These are phyloP conservation scores for Eupeodes latifasciatus DNA, from an alignment of 2,888 invertebrate genomes.

Conservation along the genomic window DNA sequence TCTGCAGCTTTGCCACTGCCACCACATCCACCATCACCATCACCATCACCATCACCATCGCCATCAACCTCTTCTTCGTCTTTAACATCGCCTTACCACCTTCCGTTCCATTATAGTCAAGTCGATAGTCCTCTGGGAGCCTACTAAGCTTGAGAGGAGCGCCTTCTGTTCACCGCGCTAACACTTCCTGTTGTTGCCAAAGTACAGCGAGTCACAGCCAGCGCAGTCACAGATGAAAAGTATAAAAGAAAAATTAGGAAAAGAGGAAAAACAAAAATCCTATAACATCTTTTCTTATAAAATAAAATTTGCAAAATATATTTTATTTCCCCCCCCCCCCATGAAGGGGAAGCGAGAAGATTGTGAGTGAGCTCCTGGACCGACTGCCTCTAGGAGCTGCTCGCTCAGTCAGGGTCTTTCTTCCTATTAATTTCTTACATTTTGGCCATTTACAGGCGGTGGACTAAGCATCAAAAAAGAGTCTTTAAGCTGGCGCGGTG, in stretches of 20 bases:
- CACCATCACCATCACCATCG: background rate
- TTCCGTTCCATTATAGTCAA: background rate
- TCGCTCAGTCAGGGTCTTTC: background rate
- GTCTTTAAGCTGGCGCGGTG: background rate
- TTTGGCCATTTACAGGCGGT: constrained; percentile 45
- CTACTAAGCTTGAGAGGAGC: background rate
- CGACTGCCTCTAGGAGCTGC: background rate
- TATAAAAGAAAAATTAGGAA: background rate
- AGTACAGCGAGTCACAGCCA: constrained; percentile 31
- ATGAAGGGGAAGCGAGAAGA: background rate
- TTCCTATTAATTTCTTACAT: constrained; percentile 67
- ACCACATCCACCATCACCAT: background rate
- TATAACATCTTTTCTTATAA: constrained; percentile 22
- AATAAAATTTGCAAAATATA: constrained; percentile 68
- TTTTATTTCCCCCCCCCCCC: constrained; percentile 56
- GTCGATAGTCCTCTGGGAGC: background rate
- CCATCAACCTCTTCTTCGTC: background rate
- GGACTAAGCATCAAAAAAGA: background rate
- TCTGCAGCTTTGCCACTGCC: constrained; percentile 41
- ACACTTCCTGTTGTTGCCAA: constrained; percentile 67
- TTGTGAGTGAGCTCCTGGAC: background rate
- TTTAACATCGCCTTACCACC: too few species aligned
- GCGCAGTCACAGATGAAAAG: constrained; percentile 20
- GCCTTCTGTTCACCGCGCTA: constrained; percentile 38
- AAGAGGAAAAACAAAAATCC: background rate